Percentiles rank a stretch among this genome's conserved stretches.
Conservation (phyloP, 2,113 vertebrate species). For the Mola mola region DNA sequence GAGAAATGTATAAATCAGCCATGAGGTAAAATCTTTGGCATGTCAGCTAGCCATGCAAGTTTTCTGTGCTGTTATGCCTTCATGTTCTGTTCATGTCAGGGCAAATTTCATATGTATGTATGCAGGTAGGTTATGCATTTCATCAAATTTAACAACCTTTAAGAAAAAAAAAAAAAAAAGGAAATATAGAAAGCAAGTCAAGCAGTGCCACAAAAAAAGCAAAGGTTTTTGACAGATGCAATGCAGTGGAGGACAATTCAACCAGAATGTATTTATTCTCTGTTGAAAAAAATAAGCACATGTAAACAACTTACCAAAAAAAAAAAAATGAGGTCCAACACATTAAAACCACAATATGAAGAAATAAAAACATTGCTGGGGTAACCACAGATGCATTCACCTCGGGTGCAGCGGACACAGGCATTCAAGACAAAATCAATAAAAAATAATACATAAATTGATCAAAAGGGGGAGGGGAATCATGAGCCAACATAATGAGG, state of each 20-base stretch:
- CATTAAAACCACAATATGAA: conserved; percentile 1
- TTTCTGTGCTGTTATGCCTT: neutral
- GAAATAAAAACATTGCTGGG: neutral
- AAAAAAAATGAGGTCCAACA: neutral
- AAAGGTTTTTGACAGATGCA: no score
- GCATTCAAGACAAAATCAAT: conserved; percentile 25
- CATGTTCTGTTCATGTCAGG: no score
- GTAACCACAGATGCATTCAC: neutral
- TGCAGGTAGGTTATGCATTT: no score
- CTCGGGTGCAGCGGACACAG: conserved; percentile 11
- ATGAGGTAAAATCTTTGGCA: conserved; percentile 8
- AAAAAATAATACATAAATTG: neutral
- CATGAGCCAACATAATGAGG: conserved; percentile 23
- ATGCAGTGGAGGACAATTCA: no score
- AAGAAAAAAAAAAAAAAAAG: neutral
- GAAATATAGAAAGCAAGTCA: conserved; percentile 33
- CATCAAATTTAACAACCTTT: no score
- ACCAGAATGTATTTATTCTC: neutral
- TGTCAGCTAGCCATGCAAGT: conserved; percentile 45
- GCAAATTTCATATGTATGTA: no score
- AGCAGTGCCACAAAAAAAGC: conserved; percentile 27
- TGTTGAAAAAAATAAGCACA: neutral
- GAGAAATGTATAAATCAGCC: conserved; percentile 1
- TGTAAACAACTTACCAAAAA: conserved; percentile 6
- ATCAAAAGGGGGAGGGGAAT: neutral